A percentile compares a stretch with the other conserved stretches of the same genome.
Evolutionary conservation across 2,797 vertebrate species (phyloP).

Genomic region (Leuciscus waleckii): DNA sequence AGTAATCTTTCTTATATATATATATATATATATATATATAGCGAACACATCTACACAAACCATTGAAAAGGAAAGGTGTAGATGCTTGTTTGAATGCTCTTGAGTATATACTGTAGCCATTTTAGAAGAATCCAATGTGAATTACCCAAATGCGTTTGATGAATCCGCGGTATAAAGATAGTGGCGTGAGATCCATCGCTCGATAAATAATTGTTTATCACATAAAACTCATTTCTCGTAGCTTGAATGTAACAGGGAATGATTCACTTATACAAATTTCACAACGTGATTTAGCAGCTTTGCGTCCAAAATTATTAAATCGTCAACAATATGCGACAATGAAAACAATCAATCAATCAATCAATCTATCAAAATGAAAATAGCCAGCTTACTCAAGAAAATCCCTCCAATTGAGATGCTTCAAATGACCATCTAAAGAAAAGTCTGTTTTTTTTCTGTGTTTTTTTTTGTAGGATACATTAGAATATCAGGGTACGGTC

Average conservation of each 20-base stretch:
- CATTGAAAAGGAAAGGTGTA: conserved; percentile 49
- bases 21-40: conserved; percentile 45
- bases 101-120: conserved; percentile 60
- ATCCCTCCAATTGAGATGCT: too few relatives aligned
- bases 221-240: conserved; percentile 36
- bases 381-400: conserved; percentile 58
- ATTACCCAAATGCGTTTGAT: conserved; percentile 32
- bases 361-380: conserved; percentile 33
- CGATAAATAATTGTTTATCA: conserved; percentile 35
- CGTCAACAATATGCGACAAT: conserved; percentile 54
- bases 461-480: conserved; percentile 34
- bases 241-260: conserved; percentile 59
- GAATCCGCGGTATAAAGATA: conserved; percentile 54
- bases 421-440: too few relatives aligned
- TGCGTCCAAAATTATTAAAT: conserved; percentile 52
- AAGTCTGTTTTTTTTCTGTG: not conserved
- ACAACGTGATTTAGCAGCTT: conserved; percentile 60
- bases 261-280: conserved; percentile 49
- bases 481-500: conserved; percentile 26
- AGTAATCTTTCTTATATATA: conserved; percentile 53
- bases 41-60: conserved; percentile 51
- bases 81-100: conserved; percentile 50
- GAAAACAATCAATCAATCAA: conserved; percentile 46
- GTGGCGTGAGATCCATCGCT: conserved; percentile 47
- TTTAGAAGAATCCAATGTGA: conserved; percentile 45